phyloP scores from a whole-genome alignment of 2,888 invertebrate genomes.

The Sussaba pulchella region DNA sequence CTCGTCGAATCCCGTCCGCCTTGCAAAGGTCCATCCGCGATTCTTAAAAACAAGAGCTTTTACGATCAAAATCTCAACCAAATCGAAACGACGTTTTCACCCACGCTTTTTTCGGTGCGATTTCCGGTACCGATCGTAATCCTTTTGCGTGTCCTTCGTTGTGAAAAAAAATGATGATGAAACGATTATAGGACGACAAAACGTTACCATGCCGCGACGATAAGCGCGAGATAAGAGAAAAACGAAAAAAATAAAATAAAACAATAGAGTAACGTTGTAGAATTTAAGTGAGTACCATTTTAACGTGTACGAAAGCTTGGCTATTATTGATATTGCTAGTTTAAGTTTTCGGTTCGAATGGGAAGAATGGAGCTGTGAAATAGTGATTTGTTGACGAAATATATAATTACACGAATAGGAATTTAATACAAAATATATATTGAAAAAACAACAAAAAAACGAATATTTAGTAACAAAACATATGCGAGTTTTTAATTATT shows the following conservation, averaged over 20 bases:
- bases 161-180: slow-evolving; percentile 3
- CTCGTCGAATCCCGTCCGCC: too few species aligned
- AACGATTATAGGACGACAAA: slow-evolving; percentile 32
- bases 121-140: too few species aligned
- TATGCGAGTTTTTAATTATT: slow-evolving; percentile 25
- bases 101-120: too few species aligned
- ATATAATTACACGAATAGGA: slow-evolving; percentile 77
- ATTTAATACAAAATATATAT: slow-evolving; percentile 80
- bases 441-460: too few species aligned
- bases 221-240: slow-evolving; percentile 5
- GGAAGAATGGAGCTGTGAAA: slow-evolving; percentile 82
- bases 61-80: too few species aligned
- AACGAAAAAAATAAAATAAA: slow-evolving; percentile 35
- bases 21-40: too few species aligned
- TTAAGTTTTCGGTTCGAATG: slow-evolving; percentile 76
- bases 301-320: slow-evolving; percentile 70
- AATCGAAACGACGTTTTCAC: too few species aligned
- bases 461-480: slow-evolving; percentile 78
- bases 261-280: slow-evolving; percentile 53
- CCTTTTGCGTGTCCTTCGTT: too few species aligned
- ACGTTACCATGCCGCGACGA: slow-evolving; percentile 56
- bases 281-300: slow-evolving; percentile 68
- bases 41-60: too few species aligned
- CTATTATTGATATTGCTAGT: slow-evolving; percentile 68
- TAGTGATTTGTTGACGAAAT: slow-evolving; percentile 81